Percentiles rank a stretch among this genome's conserved stretches.
phyloP scores from a whole-genome alignment of 35 echinoderm and acorn worm species.

The Eucidaris tribuloides region DNA sequence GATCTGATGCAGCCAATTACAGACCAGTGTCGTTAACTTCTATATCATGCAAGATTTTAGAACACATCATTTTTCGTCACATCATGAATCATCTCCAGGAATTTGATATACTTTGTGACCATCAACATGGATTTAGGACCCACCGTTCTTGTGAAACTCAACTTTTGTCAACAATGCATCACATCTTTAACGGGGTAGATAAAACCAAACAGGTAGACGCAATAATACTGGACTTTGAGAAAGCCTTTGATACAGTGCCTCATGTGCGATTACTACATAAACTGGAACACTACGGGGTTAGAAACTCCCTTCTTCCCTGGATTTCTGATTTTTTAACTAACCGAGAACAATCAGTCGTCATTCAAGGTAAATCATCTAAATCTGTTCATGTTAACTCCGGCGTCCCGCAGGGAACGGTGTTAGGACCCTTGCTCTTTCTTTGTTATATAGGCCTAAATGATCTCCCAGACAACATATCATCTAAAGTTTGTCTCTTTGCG shows the following conservation, averaged over 20 bases:
- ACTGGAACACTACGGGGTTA: constrained; percentile 36
- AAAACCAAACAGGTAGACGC: not conserved
- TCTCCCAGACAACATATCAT: not conserved
- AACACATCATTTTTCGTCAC: not conserved
- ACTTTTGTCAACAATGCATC: constrained; percentile 22
- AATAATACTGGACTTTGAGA: not conserved
- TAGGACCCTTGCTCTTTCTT: constrained; percentile 5
- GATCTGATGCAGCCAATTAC: not conserved
- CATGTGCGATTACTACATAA: constrained; percentile 9
- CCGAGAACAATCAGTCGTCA: not conserved
- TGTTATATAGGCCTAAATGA: not conserved
- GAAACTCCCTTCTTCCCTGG: not conserved
- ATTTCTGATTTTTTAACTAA: not conserved
- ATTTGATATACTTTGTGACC: not conserved
- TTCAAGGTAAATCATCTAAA: no score
- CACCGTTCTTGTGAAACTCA: constrained; percentile 35
- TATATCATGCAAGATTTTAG: not conserved
- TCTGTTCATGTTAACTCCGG: no score
- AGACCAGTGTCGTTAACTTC: not conserved
- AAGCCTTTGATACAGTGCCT: constrained; percentile 10
- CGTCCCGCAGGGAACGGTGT: not conserved
- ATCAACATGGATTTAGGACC: constrained; percentile 28
- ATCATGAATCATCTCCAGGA: not conserved
- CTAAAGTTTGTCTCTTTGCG: not conserved
- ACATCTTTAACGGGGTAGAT: not conserved